Base-by-base conservation (phyloP, 2,888 invertebrate genomes). In the Oscheius sp. region DNA sequence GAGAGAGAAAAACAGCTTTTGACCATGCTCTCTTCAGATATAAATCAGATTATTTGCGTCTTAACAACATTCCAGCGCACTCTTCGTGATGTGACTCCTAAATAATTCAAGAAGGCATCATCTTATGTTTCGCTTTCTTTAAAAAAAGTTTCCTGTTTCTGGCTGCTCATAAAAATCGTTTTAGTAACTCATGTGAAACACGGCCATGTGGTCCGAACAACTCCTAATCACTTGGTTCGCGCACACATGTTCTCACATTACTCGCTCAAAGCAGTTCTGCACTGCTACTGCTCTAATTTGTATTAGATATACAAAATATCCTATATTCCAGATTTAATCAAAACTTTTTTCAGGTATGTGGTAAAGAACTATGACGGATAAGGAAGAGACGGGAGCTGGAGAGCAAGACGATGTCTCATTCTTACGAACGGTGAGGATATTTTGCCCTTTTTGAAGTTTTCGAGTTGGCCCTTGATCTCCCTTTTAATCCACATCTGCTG, bases 361-460 rank as follows among this genome's bases (percentile, higher is more conserved):
- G 34, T 64, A 64, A 37, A 48, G 20, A 12, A 31, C 8, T 34
- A 88, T 88, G 88, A 86, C 87, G 73, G 88, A 88, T 74, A 82
- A 87, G 50, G 87, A 87, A 53, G 88, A 88, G 74, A 83, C 86
- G 39, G 95, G 94, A 87, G 93, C 94, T 82, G 95, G 96, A 87
- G 96, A 97, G 90, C 96, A 96, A 90, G 97, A 97, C 92, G 97
- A 97, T 91, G 95, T 97, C 90, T 97, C 96, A 89, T 97, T 97
- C 91, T 91, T 97, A 87, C 92, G 97, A 87, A 97, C 97, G 92
- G 96, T 97, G 23, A 66, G 84, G n/a, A n/a, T n/a, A n/a, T n/a
- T n/a, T n/a, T n/a, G n/a, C n/a, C n/a, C 74, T 20, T 3, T 17
- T 27, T 31, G 37, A 37, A 15, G 20, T 37, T 58, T 45, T 58